Evolutionary conservation across 1,140 invertebrate genomes (phyloP), one percentile per base, ranked within the genome.

Genomic region (Pseudomyrmex sp.): DNA sequence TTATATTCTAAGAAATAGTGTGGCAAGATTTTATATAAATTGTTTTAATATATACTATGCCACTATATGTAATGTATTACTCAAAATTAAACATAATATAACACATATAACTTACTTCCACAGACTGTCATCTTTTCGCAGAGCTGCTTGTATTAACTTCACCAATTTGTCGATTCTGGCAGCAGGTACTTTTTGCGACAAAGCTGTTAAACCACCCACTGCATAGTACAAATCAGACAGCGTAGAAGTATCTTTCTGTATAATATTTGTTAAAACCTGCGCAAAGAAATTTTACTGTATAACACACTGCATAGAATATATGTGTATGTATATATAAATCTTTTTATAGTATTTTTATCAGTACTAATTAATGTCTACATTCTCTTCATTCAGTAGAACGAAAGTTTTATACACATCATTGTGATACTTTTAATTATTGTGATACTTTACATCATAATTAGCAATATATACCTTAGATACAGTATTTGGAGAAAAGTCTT

Each of bases 41-140:
- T 35, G 35, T 35, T 35, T 35, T 35, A 35, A 7, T 7, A 35
- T 35, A 35, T 35, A 35, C 35, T 35, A 35, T 35, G 5, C 0
- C 7, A 35, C 35, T 35, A 1, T 35, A 35, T 7, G 35, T 75
- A 62, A 50, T 26, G 48, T 12, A 23, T 23, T 15, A n/a, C n/a
- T 4, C 20, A 72, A 70, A 18, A 15, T 69, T 20, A 48, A 26
- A 23, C 50, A 68, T 26, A 58, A 76, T 65, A 74, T 50, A 26
- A 26, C 26, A 54, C 9, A 18, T 46, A 74, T 20, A 74, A 93
- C 94, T 95, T 94, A 97, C 96, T 96, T 97, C 54, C 95, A 95
- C 35, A 97, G 93, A 85, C 96, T 96, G 84, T 98, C 97, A 94
- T 98, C 97, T 84, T 97, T 97, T 88, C 97, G 97, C 48, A 98